These are phyloP conservation scores for Pollenia amentaria DNA, from an alignment of 2,888 invertebrate species.

Conservation along the genomic window DNA sequence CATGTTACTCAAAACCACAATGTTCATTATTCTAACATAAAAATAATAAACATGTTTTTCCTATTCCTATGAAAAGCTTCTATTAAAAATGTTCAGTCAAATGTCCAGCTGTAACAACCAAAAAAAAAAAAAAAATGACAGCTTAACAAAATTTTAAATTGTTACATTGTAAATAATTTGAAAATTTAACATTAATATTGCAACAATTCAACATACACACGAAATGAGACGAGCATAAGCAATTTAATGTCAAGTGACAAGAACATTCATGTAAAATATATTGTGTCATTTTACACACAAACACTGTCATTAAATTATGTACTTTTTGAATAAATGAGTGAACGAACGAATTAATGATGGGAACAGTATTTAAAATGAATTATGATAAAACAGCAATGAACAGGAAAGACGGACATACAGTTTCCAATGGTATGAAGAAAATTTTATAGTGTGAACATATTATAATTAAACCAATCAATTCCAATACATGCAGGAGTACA, in stretches of 20 bases:
- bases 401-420: background rate
- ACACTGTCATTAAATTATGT: constrained; percentile 38
- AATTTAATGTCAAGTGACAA: constrained; percentile 50
- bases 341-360: background rate
- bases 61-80: background rate
- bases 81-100: background rate
- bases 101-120: constrained; percentile 24
- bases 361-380: background rate
- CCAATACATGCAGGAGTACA: no score
- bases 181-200: constrained; percentile 21
- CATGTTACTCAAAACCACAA: constrained; percentile 59
- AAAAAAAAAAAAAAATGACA: constrained; percentile 41
- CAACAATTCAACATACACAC: background rate
- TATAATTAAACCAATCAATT: constrained; percentile 16
- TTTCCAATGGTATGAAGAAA: background rate
- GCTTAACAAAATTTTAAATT: constrained; percentile 34
- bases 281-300: constrained; percentile 41
- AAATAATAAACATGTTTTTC: constrained; percentile 53
- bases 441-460: constrained; percentile 32
- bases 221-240: constrained; percentile 23
- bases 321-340: constrained; percentile 7
- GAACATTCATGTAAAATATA: constrained; percentile 33
- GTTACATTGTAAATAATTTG: constrained; percentile 50
- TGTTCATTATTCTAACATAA: constrained; percentile 50
- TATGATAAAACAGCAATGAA: background rate